Conservation (phyloP, 2,888 invertebrate species). For the Apeira syringaria region DNA sequence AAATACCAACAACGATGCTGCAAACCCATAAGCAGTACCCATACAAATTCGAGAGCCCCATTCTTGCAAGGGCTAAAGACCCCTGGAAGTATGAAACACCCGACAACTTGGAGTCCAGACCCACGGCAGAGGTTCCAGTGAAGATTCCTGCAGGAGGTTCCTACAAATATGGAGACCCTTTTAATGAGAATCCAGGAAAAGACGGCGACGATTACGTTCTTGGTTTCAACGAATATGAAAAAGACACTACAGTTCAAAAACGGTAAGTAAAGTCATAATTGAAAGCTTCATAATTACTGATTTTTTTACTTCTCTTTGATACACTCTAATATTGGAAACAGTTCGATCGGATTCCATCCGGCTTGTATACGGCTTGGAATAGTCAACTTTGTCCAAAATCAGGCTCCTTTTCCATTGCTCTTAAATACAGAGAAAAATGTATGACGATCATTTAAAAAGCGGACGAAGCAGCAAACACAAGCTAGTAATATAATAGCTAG, state of each 20-base stretch:
- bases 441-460: too few relatives aligned
- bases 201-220: slow-evolving; percentile 48
- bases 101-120: slow-evolving; percentile 50
- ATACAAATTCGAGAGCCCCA: slow-evolving; percentile 53
- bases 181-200: slow-evolving; percentile 51
- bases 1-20: slow-evolving; percentile 42
- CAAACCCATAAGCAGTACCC: slow-evolving; percentile 51
- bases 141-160: slow-evolving; percentile 64
- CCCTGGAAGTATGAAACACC: slow-evolving; percentile 39
- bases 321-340: too few relatives aligned
- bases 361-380: too few relatives aligned
- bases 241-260: slow-evolving; percentile 50
- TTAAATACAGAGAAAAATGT: too few relatives aligned
- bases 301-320: too few relatives aligned
- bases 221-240: slow-evolving; percentile 43
- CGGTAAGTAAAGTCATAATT: too few relatives aligned
- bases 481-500: too few relatives aligned
- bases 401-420: too few relatives aligned
- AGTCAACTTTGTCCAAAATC: too few relatives aligned
- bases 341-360: too few relatives aligned
- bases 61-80: slow-evolving; percentile 41
- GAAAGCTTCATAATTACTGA: too few relatives aligned
- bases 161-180: slow-evolving; percentile 57
- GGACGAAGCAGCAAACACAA: too few relatives aligned
- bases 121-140: slow-evolving; percentile 55